Base-by-base conservation (phyloP, 2,888 invertebrate species). In the Lithophane ornitopus region DNA sequence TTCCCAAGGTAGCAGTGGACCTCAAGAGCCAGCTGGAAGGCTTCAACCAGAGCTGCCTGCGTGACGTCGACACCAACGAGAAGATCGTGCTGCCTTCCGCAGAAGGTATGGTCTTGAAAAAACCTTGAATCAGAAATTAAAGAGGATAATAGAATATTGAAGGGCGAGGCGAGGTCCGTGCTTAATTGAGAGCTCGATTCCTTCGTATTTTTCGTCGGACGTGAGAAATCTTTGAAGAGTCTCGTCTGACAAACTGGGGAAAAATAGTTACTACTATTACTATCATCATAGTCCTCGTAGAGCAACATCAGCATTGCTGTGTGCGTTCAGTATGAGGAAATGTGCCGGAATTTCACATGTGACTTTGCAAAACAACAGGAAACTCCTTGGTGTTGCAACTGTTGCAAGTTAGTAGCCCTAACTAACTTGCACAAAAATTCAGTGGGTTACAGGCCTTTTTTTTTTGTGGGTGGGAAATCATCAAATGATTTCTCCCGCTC, bases 21-120 rank as follows among this genome's bases (percentile, higher is more conserved):
- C 97, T 99, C 85, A 99, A 99, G 96, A 98, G 98, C 93, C 99
- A 99, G 97, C 97, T 99, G 89, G 98, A 99, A 95, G 98, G 98
- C 70, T 99, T 99, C 97, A 98, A 99, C 95, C 97, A 98, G 80
- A 98, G 98, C 91, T 98, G 98, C 91, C 97, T 99, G 94, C 98
- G 98, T 93, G 98, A 98, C 92, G 98, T 98, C 14, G 98, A 98
- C 89, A 99, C 99, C 76, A 97, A 98, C 86, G 99, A 99, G 94
- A 99, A 99, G 95, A 98, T 98, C 79, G 97, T 99, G 82, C 97
- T 99, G 90, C 99, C 99, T 77, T 98, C 99, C 62, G 99, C 99
- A 88, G 98, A 99, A 98, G 99, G 99, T 99, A 81, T 52, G 67
- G 7, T 49, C 49, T 46, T 46, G 46, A 46, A 46, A 46, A 14